These are phyloP conservation scores for Lasaia peninsularis DNA, from an alignment of 1,140 invertebrate genomes.

Conservation along the genomic window DNA sequence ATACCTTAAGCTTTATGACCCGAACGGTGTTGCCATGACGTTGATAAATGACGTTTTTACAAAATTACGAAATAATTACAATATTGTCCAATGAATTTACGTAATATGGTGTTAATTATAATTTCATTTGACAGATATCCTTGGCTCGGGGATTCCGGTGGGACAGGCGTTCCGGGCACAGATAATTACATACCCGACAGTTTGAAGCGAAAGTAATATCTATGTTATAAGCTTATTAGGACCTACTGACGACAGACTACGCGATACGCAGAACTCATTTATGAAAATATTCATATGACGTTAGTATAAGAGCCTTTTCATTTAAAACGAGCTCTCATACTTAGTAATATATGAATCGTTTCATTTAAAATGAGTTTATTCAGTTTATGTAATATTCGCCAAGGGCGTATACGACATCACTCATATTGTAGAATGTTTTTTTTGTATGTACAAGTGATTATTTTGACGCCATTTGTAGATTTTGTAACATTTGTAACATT, in stretches of 20 bases:
- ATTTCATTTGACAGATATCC: constrained; percentile 77
- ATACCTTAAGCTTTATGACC: too few relatives aligned
- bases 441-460: too few relatives aligned
- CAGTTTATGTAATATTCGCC: too few relatives aligned
- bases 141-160: constrained; percentile 91
- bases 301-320: background rate
- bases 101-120: constrained; percentile 11
- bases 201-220: constrained; percentile 60
- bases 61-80: background rate
- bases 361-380: background rate
- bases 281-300: background rate
- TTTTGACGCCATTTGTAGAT: too few relatives aligned
- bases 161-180: constrained; percentile 85
- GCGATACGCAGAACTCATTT: constrained; percentile 3
- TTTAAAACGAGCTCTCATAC: constrained; percentile 4
- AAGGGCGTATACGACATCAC: too few relatives aligned
- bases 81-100: constrained; percentile 1
- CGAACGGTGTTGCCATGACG: too few relatives aligned
- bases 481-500: too few relatives aligned
- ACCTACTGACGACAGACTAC: constrained; percentile 18
- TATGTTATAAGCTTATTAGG: constrained; percentile 14
- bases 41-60: background rate
- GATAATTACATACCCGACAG: constrained; percentile 91
- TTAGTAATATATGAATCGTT: background rate
- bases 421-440: too few relatives aligned